phyloP scores from a whole-genome alignment of 2,888 invertebrate genomes.

The Cryptocheilus praepositus region DNA sequence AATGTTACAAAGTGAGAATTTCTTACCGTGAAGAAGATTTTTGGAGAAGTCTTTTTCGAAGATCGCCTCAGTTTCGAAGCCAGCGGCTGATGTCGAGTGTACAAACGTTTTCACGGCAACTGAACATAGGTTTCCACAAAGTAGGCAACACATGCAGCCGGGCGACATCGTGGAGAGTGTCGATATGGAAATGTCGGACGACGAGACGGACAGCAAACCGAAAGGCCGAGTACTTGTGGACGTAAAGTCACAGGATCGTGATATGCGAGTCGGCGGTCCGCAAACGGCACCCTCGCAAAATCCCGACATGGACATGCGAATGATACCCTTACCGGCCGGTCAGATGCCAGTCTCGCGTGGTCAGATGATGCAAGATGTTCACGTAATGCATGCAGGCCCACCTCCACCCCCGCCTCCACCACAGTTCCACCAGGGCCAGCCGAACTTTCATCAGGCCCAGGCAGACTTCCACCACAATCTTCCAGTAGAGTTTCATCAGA shows the following conservation, averaged over 20 bases:
- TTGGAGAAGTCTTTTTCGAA: too few species aligned
- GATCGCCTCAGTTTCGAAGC: too few species aligned
- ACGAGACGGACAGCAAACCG: slow-evolving; percentile 77
- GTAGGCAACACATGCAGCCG: slow-evolving; percentile 61
- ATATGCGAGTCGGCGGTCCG: slow-evolving; percentile 59
- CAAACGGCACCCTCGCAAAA: slow-evolving; percentile 68
- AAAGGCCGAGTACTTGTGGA: slow-evolving; percentile 69
- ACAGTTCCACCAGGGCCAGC: slow-evolving; percentile 60
- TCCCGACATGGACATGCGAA: slow-evolving; percentile 72
- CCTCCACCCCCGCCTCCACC: slow-evolving; percentile 61
- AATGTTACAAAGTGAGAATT: too few species aligned
- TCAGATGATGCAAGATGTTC: slow-evolving; percentile 55
- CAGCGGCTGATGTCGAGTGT: neutral
- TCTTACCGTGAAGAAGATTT: too few species aligned
- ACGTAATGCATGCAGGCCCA: slow-evolving; percentile 52
- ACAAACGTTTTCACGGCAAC: neutral
- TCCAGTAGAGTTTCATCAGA: slow-evolving; percentile 51
- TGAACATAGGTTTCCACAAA: slow-evolving; percentile 10
- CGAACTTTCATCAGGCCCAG: slow-evolving; percentile 32
- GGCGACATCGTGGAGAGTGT: slow-evolving; percentile 87
- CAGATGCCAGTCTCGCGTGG: slow-evolving; percentile 50
- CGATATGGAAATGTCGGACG: slow-evolving; percentile 92
- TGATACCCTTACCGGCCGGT: slow-evolving; percentile 63
- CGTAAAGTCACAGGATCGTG: slow-evolving; percentile 68
- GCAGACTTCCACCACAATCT: slow-evolving; percentile 52